Conservation (phyloP, 2,888 invertebrate genomes). For the Trichopoda pennipes region DNA sequence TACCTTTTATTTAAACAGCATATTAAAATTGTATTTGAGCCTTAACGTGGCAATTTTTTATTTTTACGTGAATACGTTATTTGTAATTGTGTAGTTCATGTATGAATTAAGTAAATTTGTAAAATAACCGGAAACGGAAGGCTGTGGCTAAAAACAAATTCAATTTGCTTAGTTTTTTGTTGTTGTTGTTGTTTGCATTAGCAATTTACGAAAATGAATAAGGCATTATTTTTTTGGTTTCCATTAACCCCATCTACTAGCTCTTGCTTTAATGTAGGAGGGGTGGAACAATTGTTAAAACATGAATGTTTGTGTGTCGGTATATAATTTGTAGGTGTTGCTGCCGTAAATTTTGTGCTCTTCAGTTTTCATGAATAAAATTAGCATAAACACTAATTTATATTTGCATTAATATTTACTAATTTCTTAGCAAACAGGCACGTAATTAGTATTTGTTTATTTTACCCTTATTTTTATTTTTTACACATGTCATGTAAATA, state of each 20-base stretch:
- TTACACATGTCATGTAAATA: not conserved
- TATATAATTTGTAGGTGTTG: slow-evolving; percentile 16
- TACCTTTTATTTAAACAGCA: not conserved
- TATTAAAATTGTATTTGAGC: too few species aligned
- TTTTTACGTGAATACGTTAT: not conserved
- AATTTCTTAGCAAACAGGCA: slow-evolving; percentile 12
- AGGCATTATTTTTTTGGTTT: not conserved
- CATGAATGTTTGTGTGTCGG: not conserved
- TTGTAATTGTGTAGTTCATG: not conserved
- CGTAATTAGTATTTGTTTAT: slow-evolving; percentile 42
- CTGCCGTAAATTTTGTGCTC: slow-evolving; percentile 20
- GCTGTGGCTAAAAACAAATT: slow-evolving; percentile 58
- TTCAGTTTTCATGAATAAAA: slow-evolving; percentile 28
- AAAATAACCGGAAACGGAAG: slow-evolving; percentile 63
- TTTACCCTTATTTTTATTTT: not conserved
- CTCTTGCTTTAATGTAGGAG: slow-evolving; percentile 11
- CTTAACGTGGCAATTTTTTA: slow-evolving; percentile 11
- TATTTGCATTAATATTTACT: slow-evolving; percentile 8
- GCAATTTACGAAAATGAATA: slow-evolving; percentile 19
- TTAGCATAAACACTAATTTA: slow-evolving; percentile 1
- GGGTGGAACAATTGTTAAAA: slow-evolving; percentile 10
- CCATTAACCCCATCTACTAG: not conserved
- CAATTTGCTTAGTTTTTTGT: slow-evolving; percentile 55
- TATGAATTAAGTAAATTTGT: slow-evolving; percentile 36
- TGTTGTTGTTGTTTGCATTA: too few species aligned